Base-by-base conservation (phyloP, 2,113 vertebrate genomes). In the Arizona elegans region DNA sequence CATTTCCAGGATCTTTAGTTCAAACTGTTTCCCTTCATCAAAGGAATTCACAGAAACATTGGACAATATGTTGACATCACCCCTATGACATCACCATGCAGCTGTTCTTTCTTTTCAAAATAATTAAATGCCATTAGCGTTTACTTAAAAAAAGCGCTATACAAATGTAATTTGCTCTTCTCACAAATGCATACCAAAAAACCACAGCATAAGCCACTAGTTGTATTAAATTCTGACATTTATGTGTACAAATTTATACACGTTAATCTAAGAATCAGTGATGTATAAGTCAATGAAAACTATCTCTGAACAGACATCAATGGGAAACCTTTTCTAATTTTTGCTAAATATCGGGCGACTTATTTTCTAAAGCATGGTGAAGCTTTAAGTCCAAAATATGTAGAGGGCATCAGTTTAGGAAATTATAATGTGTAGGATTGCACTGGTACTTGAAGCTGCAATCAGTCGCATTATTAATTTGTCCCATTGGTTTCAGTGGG, bases 1-100 rank as follows among this genome's bases (percentile, higher is more conserved):
- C 26, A 81, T 90, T 75, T 81, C 86, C 91, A 95, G 86, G 15
- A 93, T 13, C 59, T 93, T 86, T 95, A 89, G 58, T 89, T 53
- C 91, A 56, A 94, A 88, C 8, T 94, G 91, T 88, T 92, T 24
- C 0, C 26, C 55, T 92, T 0, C 89, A 54, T 24, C 62, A 91
- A 23, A 54, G 91, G 10, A 59, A 62, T 24, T 33, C 2, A 43
- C 8, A 43, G 17, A 85, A 93, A 33, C 86, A 43, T 91, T 93
- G 86, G 91, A 0, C 0, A 59, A 54, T 11, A 47, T 17, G 38
- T 53, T 53, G 53, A 53, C 53, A 53, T 53, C 52, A 53, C 17
- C 33, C 17, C 33, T 21, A 17, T 21, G 6, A 75, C n/a, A 81
- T 43, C 15, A 81, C 33, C 17, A 81, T 43, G 75, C 33, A 81